Evolutionary conservation across 2,797 vertebrate genomes (phyloP).

Genomic region (Coilia nasus): DNA sequence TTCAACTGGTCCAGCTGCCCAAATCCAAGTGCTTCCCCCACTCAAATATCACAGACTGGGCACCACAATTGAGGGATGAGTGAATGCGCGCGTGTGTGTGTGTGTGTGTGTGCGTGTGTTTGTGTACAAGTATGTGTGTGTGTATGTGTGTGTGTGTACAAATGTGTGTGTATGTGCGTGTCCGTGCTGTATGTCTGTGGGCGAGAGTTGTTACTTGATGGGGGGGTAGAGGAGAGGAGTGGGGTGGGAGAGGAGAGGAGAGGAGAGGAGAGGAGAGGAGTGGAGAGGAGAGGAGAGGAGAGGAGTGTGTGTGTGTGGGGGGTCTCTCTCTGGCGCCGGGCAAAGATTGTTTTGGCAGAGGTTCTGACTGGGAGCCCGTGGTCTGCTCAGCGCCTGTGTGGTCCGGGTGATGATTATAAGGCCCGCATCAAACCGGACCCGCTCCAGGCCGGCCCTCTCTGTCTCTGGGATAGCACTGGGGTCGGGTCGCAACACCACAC

Average conservation of each 20-base stretch:
- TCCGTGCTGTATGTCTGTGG: neutral
- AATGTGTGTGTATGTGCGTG: neutral
- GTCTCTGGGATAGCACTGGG: neutral
- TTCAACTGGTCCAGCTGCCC: neutral
- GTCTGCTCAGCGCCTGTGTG: neutral
- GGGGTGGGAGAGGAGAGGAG: too few relatives aligned
- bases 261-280: too few relatives aligned
- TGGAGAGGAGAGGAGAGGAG: neutral
- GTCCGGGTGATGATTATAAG: constrained; percentile 18
- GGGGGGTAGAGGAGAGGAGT: too few relatives aligned
- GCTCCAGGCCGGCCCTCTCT: neutral
- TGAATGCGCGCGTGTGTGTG: neutral
- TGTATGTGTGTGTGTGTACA: neutral
- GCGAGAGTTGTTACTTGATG: too few relatives aligned
- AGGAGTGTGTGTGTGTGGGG: neutral
- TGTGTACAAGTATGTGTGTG: too few relatives aligned
- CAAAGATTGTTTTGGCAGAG: constrained; percentile 19
- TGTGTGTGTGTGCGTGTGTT: neutral
- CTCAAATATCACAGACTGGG: neutral
- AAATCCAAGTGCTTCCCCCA: neutral
- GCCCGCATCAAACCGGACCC: neutral
- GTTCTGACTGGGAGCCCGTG: neutral
- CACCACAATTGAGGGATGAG: neutral
- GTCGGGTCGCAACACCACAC: too few relatives aligned
- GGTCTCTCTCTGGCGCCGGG: constrained; percentile 1